Evolutionary conservation across 2,888 invertebrate species (phyloP).

Genomic region (Agonopterix alstromeriana): DNA sequence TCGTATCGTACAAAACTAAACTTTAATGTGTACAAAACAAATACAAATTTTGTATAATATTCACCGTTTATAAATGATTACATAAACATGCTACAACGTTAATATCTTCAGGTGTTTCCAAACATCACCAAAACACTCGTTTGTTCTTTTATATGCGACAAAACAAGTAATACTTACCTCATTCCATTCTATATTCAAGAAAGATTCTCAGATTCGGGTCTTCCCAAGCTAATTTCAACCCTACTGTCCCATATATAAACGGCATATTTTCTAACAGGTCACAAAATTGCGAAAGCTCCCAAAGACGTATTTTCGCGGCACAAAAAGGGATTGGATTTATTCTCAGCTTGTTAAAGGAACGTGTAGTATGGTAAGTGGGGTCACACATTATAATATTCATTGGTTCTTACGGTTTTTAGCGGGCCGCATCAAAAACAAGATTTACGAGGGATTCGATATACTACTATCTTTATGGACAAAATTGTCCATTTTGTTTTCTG

Average conservation of each 20-base stretch:
- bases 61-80: too few species aligned
- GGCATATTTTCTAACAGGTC: neutral
- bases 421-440: too few species aligned
- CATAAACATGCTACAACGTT: too few species aligned
- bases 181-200: conserved; percentile 2
- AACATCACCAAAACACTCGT: too few species aligned
- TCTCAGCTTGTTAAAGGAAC: conserved; percentile 10
- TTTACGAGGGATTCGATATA: too few species aligned
- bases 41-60: too few species aligned
- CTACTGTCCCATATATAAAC: neutral
- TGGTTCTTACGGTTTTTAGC: neutral
- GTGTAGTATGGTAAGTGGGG: conserved; percentile 15
- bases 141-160: neutral
- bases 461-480: too few species aligned
- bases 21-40: too few species aligned
- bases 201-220: neutral
- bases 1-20: too few species aligned
- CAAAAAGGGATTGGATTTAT: conserved; percentile 13
- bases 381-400: conserved; percentile 17
- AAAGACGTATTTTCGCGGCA: neutral
- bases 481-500: too few species aligned
- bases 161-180: neutral
- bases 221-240: neutral
- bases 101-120: too few species aligned
- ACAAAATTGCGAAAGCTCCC: neutral